Evolutionary conservation across 2,113 vertebrate genomes (phyloP).

Genomic region (Saccopteryx leptura): DNA sequence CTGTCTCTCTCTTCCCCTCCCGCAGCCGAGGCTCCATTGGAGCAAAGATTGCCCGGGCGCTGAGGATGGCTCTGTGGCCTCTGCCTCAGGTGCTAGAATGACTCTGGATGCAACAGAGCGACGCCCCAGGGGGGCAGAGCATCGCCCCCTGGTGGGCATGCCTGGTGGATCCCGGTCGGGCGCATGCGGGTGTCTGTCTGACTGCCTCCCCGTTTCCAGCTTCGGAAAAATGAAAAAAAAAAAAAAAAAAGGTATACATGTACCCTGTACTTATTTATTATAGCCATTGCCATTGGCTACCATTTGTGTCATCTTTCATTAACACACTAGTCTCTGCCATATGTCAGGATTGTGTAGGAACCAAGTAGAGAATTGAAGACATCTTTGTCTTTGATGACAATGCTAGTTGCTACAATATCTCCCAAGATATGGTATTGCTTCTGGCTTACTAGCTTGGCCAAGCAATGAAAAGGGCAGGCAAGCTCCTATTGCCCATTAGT

Average conservation of each 20-base stretch:
- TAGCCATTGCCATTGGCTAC: background rate
- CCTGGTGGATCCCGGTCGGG: too few species aligned
- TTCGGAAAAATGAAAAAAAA: too few species aligned
- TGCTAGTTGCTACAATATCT: background rate
- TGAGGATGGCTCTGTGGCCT: too few species aligned
- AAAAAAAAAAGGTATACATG: background rate
- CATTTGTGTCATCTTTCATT: background rate
- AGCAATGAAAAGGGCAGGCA: background rate
- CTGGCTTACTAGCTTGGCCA: background rate
- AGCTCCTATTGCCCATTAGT: background rate
- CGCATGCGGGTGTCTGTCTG: too few species aligned
- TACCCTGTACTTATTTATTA: background rate
- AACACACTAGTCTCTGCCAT: background rate
- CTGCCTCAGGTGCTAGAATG: too few species aligned
- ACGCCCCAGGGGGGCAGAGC: too few species aligned
- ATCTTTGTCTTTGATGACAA: background rate
- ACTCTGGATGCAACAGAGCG: too few species aligned
- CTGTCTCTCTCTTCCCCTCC: too few species aligned
- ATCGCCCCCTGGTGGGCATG: too few species aligned
- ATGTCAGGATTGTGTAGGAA: background rate
- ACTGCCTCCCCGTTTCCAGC: too few species aligned
- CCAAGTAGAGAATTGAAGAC: background rate
- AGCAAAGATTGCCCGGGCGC: too few species aligned
- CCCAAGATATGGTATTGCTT: background rate
- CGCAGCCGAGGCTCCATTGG: too few species aligned